These are phyloP conservation scores for Stratiolaelaps scimitus DNA, from an alignment of 1,140 invertebrate genomes.

Conservation along the genomic window DNA sequence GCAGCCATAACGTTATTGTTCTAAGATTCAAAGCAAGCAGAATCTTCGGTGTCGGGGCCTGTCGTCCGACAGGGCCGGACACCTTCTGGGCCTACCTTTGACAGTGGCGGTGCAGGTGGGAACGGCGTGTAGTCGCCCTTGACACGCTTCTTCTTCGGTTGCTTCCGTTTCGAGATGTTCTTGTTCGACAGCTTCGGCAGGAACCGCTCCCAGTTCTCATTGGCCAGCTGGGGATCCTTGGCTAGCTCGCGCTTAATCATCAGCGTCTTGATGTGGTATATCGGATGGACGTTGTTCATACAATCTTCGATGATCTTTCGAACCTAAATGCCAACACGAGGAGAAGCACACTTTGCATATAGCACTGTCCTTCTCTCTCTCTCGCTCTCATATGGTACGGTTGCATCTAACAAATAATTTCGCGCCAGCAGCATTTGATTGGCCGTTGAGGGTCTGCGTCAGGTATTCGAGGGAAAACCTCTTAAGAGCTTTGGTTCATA, in stretches of 20 bases:
- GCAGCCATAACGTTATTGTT: background rate
- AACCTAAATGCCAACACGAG: slow-evolving; percentile 45
- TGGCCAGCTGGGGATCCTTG: slow-evolving; percentile 75
- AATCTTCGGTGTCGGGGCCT: too few relatives aligned
- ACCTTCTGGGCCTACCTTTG: slow-evolving; percentile 49
- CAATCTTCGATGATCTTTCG: slow-evolving; percentile 75
- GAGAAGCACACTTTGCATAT: slow-evolving; percentile 27
- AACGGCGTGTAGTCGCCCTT: slow-evolving; percentile 92
- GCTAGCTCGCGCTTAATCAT: slow-evolving; percentile 94
- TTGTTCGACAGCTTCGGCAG: slow-evolving; percentile 89
- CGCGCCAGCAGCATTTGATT: too few relatives aligned
- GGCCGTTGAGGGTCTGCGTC: too few relatives aligned
- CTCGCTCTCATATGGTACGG: too few relatives aligned
- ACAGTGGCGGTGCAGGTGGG: slow-evolving; percentile 80
- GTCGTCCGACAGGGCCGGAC: background rate
- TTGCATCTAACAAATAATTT: too few relatives aligned
- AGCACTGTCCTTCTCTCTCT: too few relatives aligned
- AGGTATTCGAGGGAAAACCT: too few relatives aligned
- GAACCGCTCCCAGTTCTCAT: slow-evolving; percentile 95
- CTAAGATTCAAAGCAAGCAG: background rate
- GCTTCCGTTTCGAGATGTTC: slow-evolving; percentile 68
- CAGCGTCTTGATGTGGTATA: slow-evolving; percentile 93
- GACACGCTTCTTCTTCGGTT: slow-evolving; percentile 60
- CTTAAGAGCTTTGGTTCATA: too few relatives aligned
- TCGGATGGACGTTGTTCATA: slow-evolving; percentile 99